Conservation (phyloP, 1,140 invertebrate genomes). For the Drosophila miranda region DNA sequence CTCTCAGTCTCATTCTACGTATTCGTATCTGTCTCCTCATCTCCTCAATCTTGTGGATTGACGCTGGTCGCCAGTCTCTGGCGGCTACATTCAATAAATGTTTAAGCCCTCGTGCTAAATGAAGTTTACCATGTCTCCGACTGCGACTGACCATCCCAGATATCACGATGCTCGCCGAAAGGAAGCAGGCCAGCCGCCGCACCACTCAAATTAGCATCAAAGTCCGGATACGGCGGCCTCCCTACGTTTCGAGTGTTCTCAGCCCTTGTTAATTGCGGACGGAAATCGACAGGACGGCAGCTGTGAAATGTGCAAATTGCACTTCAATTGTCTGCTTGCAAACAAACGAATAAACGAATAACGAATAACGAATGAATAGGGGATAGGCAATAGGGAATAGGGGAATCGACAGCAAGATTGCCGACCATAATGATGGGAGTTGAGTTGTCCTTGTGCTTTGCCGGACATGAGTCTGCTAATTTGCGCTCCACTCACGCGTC, state of each 20-base stretch:
- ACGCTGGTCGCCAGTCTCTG: neutral
- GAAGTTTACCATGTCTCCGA: neutral
- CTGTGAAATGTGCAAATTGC: constrained; percentile 54
- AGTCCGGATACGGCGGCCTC: neutral
- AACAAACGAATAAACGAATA: constrained; percentile 39
- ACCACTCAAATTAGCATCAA: constrained; percentile 38
- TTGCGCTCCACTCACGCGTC: neutral
- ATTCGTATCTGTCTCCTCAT: neutral
- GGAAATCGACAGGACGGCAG: constrained; percentile 22
- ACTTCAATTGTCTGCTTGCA: constrained; percentile 53
- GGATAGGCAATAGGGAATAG: neutral
- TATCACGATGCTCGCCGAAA: too few species aligned
- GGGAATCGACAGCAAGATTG: neutral
- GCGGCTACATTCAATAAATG: constrained; percentile 61
- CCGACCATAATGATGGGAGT: neutral
- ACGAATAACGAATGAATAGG: neutral
- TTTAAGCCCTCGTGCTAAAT: constrained; percentile 40
- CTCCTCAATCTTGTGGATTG: too few species aligned
- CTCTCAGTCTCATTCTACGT: too few species aligned
- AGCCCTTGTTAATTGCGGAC: constrained; percentile 46
- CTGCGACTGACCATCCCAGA: too few species aligned
- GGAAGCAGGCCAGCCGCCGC: neutral
- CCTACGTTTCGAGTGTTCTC: too few species aligned
- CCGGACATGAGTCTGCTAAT: neutral
- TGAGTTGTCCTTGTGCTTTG: neutral